Percentiles rank a stretch among this genome's conserved stretches.
Evolutionary conservation across 2,113 vertebrate genomes (phyloP).

Genomic region (Phrynosoma blainvillii): DNA sequence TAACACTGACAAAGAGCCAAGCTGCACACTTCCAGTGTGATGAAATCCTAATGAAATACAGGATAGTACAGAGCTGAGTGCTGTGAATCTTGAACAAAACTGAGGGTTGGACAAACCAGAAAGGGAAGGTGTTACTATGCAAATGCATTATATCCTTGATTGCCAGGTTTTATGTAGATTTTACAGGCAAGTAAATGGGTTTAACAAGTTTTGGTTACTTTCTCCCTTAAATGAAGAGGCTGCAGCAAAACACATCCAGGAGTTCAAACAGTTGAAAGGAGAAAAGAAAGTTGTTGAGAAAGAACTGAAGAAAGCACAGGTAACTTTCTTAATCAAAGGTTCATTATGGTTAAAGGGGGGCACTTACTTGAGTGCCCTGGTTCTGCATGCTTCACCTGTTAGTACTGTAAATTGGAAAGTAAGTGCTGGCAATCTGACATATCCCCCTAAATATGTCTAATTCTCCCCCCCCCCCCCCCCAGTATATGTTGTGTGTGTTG

Average conservation of each 20-base stretch:
- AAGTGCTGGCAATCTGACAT: background rate
- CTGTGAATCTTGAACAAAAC: background rate
- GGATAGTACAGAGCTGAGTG: background rate
- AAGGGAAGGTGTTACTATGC: background rate
- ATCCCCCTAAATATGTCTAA: too few species aligned
- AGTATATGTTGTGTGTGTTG: background rate
- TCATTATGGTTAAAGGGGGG: background rate
- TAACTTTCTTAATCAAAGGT: conserved; percentile 58
- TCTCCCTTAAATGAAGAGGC: conserved; percentile 77
- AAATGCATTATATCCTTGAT: background rate
- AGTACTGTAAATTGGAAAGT: background rate
- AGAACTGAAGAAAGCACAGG: conserved; percentile 85
- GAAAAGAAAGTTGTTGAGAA: conserved; percentile 85
- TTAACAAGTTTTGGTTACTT: conserved; percentile 18
- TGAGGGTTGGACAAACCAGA: conserved; percentile 10
- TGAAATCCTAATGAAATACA: conserved; percentile 36
- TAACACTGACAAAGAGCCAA: background rate
- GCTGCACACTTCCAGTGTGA: conserved; percentile 6
- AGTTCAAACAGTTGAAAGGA: conserved; percentile 82
- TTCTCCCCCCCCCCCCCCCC: too few species aligned
- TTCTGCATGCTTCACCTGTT: background rate
- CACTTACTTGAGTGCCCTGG: background rate
- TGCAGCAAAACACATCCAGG: conserved; percentile 78
- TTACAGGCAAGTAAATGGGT: conserved; percentile 7
- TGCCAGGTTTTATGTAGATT: background rate